These are phyloP conservation scores for Dasypus novemcinctus DNA, from an alignment of 2,113 vertebrate species.

Conservation along the genomic window DNA sequence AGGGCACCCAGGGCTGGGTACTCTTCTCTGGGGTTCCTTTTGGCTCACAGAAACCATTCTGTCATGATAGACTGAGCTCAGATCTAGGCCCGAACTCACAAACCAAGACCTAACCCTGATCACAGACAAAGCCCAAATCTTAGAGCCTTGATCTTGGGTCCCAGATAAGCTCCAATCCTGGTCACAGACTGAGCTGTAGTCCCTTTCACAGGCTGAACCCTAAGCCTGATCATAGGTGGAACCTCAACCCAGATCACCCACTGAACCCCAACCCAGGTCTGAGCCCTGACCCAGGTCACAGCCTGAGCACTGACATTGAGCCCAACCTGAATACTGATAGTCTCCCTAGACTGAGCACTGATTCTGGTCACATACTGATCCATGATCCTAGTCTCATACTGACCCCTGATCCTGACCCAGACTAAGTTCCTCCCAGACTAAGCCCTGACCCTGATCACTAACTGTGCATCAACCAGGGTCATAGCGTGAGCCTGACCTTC, in stretches of 20 bases:
- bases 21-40: accelerated
- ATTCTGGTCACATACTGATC: background rate
- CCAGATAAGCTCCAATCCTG: background rate
- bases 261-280: background rate
- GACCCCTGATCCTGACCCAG: background rate
- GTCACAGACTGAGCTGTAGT: background rate
- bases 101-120: background rate
- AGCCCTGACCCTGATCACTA: background rate
- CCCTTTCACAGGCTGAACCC: background rate
- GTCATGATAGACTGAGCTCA: too few relatives aligned
- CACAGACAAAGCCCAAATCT: background rate
- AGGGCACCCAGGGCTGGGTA: background rate
- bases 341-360: background rate
- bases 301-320: background rate
- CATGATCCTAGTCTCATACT: background rate
- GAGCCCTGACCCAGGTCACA: background rate
- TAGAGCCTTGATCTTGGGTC: background rate
- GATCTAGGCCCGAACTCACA: background rate
- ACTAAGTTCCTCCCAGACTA: too few relatives aligned
- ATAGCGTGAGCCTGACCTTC: background rate
- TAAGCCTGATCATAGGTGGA: background rate
- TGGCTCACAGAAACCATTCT: background rate
- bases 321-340: background rate
- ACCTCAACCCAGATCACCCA: background rate
- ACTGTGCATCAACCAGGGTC: background rate